Base-by-base conservation (phyloP, 2,113 vertebrate genomes). In the Silurus asotus region DNA sequence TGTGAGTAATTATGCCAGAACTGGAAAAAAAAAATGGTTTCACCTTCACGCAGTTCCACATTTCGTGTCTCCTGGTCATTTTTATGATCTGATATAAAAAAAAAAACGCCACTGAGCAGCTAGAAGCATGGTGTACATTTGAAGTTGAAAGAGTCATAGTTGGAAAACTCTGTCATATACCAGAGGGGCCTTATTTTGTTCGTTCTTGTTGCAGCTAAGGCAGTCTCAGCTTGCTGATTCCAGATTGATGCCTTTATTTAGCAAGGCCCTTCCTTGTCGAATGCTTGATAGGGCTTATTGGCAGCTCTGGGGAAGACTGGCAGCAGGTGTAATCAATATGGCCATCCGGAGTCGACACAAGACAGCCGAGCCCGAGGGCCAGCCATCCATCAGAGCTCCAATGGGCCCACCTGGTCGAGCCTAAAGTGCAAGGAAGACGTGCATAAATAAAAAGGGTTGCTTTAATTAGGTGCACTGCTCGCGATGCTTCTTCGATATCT, bases 271-370 rank as follows among this genome's bases (percentile, higher is more conserved):
- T 69, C 77, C 85, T 65, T 88, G 76, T 88, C 79, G 13, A 85
- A 55, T 81, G 75, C 82, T 85, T 85, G 89, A 88, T 89, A 87
- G 87, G 80, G 83, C 87, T 84, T 93, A 94, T 94, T 91, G 91
- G 92, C 93, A 92, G 92, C 86, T 93, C 83, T 91, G 81, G 58
- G 89, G 86, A 88, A 93, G 92, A 93, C 88, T 92, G 94, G 91
- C 93, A 92, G 92, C 64, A 83, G 87, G 80, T 72, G 90, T 92
- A 92, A 94, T 95, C 93, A 90, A 92, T 94, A 90, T 83, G 90
- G 91, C 92, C 92, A 88, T 92, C 90, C 62, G 56, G 82, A 92
- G 92, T 91, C 91, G 91, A 87, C 83, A 81, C 62, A 86, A 92
- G 91, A 93, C 91, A 92, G 92, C 84, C 37, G 84, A 90, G 88